A percentile compares a stretch with the other conserved stretches of the same genome.
Evolutionary conservation across 2,113 vertebrate genomes (phyloP).

Genomic region (Nymphicus hollandicus): DNA sequence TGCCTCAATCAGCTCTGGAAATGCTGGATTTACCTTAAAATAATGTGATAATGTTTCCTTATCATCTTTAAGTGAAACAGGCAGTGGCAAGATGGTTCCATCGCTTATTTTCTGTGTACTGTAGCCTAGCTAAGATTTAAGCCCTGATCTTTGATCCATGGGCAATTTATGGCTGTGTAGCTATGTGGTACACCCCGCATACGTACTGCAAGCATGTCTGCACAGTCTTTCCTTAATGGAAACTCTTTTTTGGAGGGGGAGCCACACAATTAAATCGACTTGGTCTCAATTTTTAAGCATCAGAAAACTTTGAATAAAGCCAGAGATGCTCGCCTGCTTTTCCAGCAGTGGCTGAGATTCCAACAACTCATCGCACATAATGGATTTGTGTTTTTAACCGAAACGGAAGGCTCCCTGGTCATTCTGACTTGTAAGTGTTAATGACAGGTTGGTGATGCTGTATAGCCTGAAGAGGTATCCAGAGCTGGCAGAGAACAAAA

Average conservation of each 20-base stretch:
- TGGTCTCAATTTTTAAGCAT: neutral
- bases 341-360: neutral
- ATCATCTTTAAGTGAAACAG: slow-evolving; percentile 77
- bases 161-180: slow-evolving; percentile 61
- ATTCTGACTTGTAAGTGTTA: slow-evolving; percentile 12
- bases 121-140: slow-evolving; percentile 66
- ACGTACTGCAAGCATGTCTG: neutral
- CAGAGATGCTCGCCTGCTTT: neutral
- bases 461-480: slow-evolving; percentile 40
- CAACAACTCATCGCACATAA: slow-evolving; percentile 24
- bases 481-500: slow-evolving; percentile 44
- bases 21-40: slow-evolving; percentile 84
- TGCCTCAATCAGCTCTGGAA: slow-evolving; percentile 80
- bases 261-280: neutral
- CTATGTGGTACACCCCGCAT: neutral
- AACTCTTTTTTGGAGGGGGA: neutral
- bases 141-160: slow-evolving; percentile 73
- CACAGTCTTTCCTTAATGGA: neutral
- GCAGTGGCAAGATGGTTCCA: slow-evolving; percentile 74
- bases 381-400: neutral
- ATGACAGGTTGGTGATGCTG: slow-evolving; percentile 42
- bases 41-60: slow-evolving; percentile 84
- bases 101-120: slow-evolving; percentile 72
- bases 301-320: slow-evolving; percentile 17
- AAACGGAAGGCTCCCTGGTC: neutral